These are phyloP conservation scores for Papilio xuthus DNA, from an alignment of 1,140 invertebrate genomes.

Conservation along the genomic window DNA sequence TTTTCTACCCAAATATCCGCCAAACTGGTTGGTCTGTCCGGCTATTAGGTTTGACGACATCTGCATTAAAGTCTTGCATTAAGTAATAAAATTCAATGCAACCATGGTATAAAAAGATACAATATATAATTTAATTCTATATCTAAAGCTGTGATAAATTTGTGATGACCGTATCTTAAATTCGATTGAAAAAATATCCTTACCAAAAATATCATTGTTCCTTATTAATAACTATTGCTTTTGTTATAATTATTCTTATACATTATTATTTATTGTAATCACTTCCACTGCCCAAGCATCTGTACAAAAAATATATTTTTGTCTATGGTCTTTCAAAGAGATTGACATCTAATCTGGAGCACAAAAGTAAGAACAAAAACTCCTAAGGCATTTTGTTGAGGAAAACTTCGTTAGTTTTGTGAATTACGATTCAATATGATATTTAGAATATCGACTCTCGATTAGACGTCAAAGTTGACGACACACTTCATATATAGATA, in stretches of 20 bases:
- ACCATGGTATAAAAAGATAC: constrained; percentile 4
- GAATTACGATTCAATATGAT: too few relatives aligned
- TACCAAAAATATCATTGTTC: not conserved
- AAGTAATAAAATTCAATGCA: not conserved
- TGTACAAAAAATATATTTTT: too few relatives aligned
- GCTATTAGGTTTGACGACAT: too few relatives aligned
- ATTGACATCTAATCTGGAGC: too few relatives aligned
- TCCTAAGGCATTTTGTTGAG: too few relatives aligned
- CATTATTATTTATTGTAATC: constrained; percentile 1
- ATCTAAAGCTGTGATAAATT: constrained; percentile 2
- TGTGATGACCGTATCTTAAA: not conserved
- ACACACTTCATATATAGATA: too few relatives aligned
- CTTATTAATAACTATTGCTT: constrained; percentile 10
- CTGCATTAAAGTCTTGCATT: not conserved
- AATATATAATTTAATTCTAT: not conserved
- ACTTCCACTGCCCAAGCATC: not conserved
- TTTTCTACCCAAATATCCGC: too few relatives aligned
- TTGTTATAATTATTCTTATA: constrained; percentile 5
- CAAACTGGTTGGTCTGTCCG: too few relatives aligned
- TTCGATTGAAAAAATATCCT: not conserved
- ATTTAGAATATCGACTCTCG: too few relatives aligned
- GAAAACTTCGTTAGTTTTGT: too few relatives aligned
- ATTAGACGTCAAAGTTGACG: too few relatives aligned
- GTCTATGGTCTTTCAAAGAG: not conserved
- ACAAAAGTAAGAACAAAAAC: too few relatives aligned